Base-by-base conservation (phyloP, 2,113 vertebrate species). In the Cheilinus undulatus region DNA sequence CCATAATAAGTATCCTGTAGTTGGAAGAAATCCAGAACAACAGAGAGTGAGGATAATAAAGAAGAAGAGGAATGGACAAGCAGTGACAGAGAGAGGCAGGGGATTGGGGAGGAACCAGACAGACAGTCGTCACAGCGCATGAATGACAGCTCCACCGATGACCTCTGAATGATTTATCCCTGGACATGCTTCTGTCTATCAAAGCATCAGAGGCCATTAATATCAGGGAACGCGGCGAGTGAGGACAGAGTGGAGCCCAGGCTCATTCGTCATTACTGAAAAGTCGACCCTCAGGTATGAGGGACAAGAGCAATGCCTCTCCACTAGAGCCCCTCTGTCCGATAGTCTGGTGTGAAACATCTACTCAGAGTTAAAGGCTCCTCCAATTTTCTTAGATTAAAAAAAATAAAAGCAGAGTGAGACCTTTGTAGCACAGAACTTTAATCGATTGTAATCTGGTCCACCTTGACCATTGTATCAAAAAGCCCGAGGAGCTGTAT, bases 111-210 rank as follows among this genome's bases (percentile, higher is more conserved):
- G 49, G 36, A 61, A 67, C 52, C 76, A 85, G 68, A 88, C 60
- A 61, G 68, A 66, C 69, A 34, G 71, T 59, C 60, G 36, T 87
- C 79, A 59, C 54, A 51, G 46, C 4, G 3, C 4, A 22, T 80
- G 84, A 92, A 46, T 86, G 92, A 84, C 86, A 84, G 85, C 69
- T 82, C 64, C 79, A 67, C 68, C 68, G 24, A 82, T 83, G 87
- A 90, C 89, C 85, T 85, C 79, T 86, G 80, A 87, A 90, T 86
- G 90, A 90, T 90, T 89, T 81, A 91, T 88, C 78, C 78, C 65
- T 26, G 67, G 76, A 88, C 90, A 86, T 80, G 84, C 65, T 78
- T 87, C 78, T 72, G 81, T 89, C 89, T 76, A 85, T 88, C 83
- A 76, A 65, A 76, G 81, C 82, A 90, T 90, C 86, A 76, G 75